A percentile compares a stretch with the other conserved stretches of the same genome.
Conservation (phyloP, 2,888 invertebrate genomes). For the Diloba caeruleocephala region DNA sequence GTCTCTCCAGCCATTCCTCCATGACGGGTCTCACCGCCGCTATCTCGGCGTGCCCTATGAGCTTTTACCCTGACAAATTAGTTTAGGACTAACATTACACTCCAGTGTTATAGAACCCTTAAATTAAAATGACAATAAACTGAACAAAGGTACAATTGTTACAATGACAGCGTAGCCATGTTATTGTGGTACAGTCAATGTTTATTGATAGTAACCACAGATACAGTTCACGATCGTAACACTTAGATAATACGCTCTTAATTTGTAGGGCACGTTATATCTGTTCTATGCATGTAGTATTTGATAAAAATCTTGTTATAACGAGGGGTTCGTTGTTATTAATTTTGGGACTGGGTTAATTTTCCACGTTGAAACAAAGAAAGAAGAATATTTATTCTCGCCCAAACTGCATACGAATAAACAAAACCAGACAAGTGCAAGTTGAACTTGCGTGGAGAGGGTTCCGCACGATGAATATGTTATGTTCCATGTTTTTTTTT, state of each 20-base stretch:
- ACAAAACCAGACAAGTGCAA: too few relatives aligned
- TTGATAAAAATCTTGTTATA: constrained; percentile 49
- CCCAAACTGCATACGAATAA: too few relatives aligned
- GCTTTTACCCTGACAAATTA: too few relatives aligned
- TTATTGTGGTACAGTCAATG: constrained; percentile 57
- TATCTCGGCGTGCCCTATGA: too few relatives aligned
- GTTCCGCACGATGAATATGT: too few relatives aligned
- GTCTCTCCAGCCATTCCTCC: too few relatives aligned
- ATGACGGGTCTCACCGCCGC: too few relatives aligned
- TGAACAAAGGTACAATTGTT: constrained; percentile 52
- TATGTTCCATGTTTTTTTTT: too few relatives aligned
- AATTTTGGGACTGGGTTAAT: neutral
- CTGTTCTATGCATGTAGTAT: constrained; percentile 37
- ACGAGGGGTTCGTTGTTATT: constrained; percentile 2
- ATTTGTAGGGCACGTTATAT: constrained; percentile 56
- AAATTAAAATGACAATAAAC: constrained; percentile 27
- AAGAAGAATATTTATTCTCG: too few relatives aligned
- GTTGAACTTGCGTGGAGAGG: too few relatives aligned
- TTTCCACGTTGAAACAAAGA: too few relatives aligned
- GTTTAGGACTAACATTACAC: too few relatives aligned
- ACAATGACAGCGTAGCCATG: constrained; percentile 58
- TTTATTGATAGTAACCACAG: constrained; percentile 58
- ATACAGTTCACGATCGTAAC: constrained; percentile 61
- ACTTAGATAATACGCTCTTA: constrained; percentile 65
- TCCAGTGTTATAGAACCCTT: constrained; percentile 22